phyloP scores from a whole-genome alignment of 2,113 vertebrate species.

The Pseudois nayaur region DNA sequence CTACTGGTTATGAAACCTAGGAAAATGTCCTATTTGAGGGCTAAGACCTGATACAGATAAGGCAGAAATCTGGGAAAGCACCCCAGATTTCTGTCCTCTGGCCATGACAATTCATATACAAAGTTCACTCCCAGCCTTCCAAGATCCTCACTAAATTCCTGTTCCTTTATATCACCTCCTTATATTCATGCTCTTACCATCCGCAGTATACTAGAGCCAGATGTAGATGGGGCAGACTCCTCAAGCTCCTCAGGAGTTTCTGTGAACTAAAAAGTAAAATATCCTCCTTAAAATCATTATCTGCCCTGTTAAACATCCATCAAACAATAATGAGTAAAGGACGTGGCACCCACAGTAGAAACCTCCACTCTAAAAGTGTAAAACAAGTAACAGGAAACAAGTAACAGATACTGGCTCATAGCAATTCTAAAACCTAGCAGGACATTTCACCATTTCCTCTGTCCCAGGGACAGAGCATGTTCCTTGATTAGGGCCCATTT shows the following conservation, averaged over 20 bases:
- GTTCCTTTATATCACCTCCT: not conserved
- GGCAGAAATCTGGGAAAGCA: not conserved
- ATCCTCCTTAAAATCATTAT: not conserved
- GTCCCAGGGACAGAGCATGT: not conserved
- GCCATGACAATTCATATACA: not conserved
- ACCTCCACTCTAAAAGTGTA: not conserved
- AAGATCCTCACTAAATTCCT: not conserved
- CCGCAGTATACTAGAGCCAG: not conserved
- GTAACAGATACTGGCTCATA: not conserved
- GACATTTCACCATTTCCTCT: not conserved
- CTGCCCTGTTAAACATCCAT: not conserved
- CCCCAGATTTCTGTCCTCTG: not conserved
- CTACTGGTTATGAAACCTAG: not conserved
- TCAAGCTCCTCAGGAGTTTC: not conserved
- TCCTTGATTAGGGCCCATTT: not conserved
- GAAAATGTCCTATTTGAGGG: not conserved
- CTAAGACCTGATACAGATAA: not conserved
- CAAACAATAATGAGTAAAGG: not conserved
- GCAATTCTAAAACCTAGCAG: not conserved
- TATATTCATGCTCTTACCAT: not conserved
- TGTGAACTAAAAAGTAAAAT: not conserved
- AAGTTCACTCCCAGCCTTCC: not conserved
- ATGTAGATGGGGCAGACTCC: not conserved
- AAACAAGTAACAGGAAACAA: not conserved
- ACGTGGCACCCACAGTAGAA: not conserved